Base-by-base conservation (phyloP, 2,113 vertebrate genomes). In the Saimiri boliviensis region DNA sequence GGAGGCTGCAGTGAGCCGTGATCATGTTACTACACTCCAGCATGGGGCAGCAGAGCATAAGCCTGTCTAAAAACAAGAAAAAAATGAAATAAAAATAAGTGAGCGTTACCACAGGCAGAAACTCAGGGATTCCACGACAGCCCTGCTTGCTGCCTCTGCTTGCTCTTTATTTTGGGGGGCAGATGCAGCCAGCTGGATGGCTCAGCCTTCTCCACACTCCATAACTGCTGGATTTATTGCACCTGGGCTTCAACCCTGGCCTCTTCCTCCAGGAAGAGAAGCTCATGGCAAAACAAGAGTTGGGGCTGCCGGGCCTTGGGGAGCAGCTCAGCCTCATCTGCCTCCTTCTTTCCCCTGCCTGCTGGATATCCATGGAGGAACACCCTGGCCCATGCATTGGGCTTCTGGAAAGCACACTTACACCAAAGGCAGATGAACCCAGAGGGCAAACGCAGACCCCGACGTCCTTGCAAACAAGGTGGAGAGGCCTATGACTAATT, bases 351-450 rank as follows among this genome's bases (percentile, higher is more conserved):
- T 35, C 37, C 66, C 47, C 23, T 7, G 40, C 40, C 58, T 7
- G 21, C 81, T 58, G n/a, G 66, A 68, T 68, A 3, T 6, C 37
- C 47, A 25, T 0, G 17, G 6, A 84, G 42, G 25, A 47, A 85
- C 0, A 12, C 19, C 60, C 71, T 25, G 25, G 32, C 32, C n/a
- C 25, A 20, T 1, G 0, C 13, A 3, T 7, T 42, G 4, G 40
- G 49, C 12, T 70, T 76, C 82, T 6, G 32, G 37, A 27, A 47
- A 35, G 80, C 20, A 80, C 8, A 2, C 3, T 82, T 79, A 23
- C 9, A 21, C 8, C 17, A 42, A 42, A 2, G 54, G 86, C 32
- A 52, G 74, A 74, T 25, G 58, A 47, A 20, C 23, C n/a, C 52
- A 40, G n/a, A 49, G n/a, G 89, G 79, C 68, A 54, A 23, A 20